Evolutionary conservation across 2,797 vertebrate species (phyloP).

Genomic region (Enteromius unitaeniatus): DNA sequence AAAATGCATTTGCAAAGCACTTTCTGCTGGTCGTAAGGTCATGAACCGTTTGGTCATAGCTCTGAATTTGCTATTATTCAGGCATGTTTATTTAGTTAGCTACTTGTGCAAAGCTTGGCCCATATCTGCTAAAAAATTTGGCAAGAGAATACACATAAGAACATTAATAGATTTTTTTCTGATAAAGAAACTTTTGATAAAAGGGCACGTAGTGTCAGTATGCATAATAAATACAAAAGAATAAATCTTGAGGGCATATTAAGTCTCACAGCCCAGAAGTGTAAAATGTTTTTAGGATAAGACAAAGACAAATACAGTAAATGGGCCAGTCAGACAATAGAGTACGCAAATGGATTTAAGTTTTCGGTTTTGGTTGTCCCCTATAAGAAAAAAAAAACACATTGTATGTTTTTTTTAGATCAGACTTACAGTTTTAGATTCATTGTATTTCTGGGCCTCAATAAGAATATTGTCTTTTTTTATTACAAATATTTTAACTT

Average conservation of each 20-base stretch:
- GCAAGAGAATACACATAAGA: not conserved
- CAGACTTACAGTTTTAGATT: not conserved
- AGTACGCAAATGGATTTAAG: not conserved
- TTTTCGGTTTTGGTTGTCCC: not conserved
- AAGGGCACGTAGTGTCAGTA: not conserved
- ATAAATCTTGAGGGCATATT: not conserved
- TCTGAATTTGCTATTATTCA: not conserved
- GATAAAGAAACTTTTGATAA: not conserved
- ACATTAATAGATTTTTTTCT: not conserved
- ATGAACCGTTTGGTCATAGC: not conserved
- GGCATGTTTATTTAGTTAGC: not conserved
- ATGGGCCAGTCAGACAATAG: not conserved
- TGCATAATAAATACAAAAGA: not conserved
- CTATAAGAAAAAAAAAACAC: not conserved
- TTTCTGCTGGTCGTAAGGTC: not conserved
- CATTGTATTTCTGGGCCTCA: not conserved
- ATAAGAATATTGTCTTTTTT: not conserved
- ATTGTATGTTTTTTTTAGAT: not conserved
- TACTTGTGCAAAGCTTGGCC: not conserved
- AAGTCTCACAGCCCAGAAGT: not conserved
- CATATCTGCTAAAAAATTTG: not conserved
- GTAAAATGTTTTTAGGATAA: not conserved
- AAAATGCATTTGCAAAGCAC: not conserved
- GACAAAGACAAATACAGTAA: not conserved
- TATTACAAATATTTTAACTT: not conserved